Evolutionary conservation across 2,113 vertebrate genomes (phyloP).

Genomic region (Catharus fuscescens): DNA sequence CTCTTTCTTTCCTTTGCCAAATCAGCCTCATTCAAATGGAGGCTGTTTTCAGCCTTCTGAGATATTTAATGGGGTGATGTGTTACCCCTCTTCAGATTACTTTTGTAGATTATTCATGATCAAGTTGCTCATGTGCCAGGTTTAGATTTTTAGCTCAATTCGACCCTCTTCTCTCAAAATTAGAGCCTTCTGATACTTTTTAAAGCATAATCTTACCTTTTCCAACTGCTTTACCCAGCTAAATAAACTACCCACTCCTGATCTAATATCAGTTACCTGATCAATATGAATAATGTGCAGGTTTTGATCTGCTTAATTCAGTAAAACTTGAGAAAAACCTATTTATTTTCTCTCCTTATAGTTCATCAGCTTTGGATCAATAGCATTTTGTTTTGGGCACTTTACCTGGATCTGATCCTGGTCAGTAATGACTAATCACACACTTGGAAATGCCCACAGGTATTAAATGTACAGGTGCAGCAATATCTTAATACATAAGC

Average conservation of each 20-base stretch:
- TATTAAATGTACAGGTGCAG: not conserved
- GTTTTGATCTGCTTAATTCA: not conserved
- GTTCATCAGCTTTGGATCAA: not conserved
- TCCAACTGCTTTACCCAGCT: not conserved
- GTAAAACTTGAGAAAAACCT: not conserved
- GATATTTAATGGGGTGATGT: not conserved
- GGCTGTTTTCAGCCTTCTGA: not conserved
- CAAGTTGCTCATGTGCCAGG: not conserved
- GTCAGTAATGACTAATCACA: not conserved
- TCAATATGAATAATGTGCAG: not conserved
- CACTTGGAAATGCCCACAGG: not conserved
- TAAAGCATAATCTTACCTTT: not conserved
- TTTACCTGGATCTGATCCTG: not conserved
- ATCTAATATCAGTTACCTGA: not conserved
- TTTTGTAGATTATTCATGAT: not conserved
- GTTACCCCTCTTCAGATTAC: not conserved
- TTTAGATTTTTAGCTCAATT: not conserved
- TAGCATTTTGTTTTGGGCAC: not conserved
- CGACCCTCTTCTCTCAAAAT: not conserved
- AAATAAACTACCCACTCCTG: not conserved
- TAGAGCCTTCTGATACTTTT: not conserved
- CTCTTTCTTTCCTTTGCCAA: not conserved
- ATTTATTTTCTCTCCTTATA: not conserved
- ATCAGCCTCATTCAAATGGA: not conserved
- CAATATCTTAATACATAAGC: fast-evolving